Conservation (phyloP, 2,888 invertebrate species). For the Steinernema hermaphroditum region DNA sequence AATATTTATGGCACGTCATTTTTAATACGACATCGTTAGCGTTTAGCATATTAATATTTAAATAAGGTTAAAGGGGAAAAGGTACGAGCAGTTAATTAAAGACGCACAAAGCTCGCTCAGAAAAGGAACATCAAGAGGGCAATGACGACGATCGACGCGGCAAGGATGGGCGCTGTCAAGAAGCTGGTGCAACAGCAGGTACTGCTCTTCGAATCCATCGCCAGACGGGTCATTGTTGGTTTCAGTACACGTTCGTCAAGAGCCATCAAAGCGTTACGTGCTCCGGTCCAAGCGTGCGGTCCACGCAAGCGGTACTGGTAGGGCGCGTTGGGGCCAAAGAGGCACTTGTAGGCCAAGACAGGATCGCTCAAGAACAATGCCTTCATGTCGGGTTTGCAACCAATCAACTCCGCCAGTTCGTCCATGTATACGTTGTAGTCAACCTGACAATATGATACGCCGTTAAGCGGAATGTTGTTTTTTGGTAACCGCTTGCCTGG, state of each 20-base stretch:
- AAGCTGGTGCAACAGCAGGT: neutral
- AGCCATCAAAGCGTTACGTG: slow-evolving; percentile 47
- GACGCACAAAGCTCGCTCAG: neutral
- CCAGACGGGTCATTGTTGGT: neutral
- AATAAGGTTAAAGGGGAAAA: too few relatives aligned
- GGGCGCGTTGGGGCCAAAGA: slow-evolving; percentile 48
- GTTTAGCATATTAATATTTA: too few relatives aligned
- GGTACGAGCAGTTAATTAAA: neutral
- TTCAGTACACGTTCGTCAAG: slow-evolving; percentile 12
- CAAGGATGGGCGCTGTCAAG: neutral
- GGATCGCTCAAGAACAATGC: slow-evolving; percentile 55
- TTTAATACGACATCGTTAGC: too few relatives aligned
- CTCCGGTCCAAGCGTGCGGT: slow-evolving; percentile 53
- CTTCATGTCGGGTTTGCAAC: slow-evolving; percentile 67
- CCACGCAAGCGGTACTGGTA: slow-evolving; percentile 53
- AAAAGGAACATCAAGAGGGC: neutral
- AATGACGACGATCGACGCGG: neutral
- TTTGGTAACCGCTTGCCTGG: slow-evolving; percentile 61
- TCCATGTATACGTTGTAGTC: slow-evolving; percentile 68
- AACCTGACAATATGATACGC: slow-evolving; percentile 57
- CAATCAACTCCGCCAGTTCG: slow-evolving; percentile 67
- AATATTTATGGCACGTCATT: too few relatives aligned
- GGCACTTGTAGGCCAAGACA: slow-evolving; percentile 29
- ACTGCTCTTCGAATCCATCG: neutral
- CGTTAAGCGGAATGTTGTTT: neutral